Percentiles rank a stretch among this genome's conserved stretches.
Conservation (phyloP, 2,113 vertebrate genomes). For the Choloepus hoffmanni region DNA sequence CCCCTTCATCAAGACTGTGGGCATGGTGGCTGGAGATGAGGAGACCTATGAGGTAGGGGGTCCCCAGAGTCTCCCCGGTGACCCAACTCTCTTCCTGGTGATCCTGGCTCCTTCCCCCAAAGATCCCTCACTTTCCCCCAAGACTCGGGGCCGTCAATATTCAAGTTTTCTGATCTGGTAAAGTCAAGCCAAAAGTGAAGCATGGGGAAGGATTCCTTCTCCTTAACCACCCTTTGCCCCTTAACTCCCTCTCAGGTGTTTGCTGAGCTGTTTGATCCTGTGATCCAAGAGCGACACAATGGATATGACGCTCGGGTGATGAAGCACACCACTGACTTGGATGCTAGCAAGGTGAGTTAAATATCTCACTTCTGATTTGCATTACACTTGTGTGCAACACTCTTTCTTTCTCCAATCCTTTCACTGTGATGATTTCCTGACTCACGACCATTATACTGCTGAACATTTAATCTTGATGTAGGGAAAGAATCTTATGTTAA, state of each 20-base stretch:
- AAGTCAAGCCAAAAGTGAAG: constrained; percentile 33
- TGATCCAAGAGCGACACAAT: constrained; percentile 97
- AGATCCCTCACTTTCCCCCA: constrained; percentile 21
- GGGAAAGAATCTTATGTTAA: constrained; percentile 43
- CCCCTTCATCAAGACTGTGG: constrained; percentile 96
- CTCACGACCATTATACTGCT: constrained; percentile 38
- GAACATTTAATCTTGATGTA: constrained; percentile 44
- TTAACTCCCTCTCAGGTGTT: constrained; percentile 90
- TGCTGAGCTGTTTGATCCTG: constrained; percentile 92
- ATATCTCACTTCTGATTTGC: constrained; percentile 14
- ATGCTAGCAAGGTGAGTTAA: constrained; percentile 91
- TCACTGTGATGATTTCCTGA: constrained; percentile 44
- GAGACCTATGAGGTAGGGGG: constrained; percentile 96
- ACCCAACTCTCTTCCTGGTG: constrained; percentile 60
- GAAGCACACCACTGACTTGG: constrained; percentile 96
- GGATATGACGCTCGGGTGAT: constrained; percentile 95
- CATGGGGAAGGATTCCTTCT: background rate
- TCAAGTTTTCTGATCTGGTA: constrained; percentile 45
- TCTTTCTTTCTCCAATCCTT: background rate
- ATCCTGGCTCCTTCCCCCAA: constrained; percentile 47
- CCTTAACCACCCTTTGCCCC: constrained; percentile 6
- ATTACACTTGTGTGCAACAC: background rate
- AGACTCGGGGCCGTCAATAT: background rate
- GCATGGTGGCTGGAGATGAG: constrained; percentile 97
- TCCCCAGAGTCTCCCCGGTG: constrained; percentile 36